Conservation (phyloP, 2,797 vertebrate species). For the Anniella stebbinsi region DNA sequence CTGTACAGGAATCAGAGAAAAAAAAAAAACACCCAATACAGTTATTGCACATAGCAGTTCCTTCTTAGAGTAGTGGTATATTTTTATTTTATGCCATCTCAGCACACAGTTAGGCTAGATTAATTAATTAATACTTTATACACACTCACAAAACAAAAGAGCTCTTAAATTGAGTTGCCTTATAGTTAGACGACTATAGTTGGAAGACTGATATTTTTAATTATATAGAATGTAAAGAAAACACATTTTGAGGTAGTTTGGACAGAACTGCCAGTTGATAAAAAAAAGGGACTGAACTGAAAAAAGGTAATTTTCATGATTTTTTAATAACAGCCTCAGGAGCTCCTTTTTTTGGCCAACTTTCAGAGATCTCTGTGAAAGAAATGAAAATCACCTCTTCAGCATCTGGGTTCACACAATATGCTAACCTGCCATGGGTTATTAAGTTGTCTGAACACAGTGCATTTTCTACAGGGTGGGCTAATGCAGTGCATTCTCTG, state of each 20-base stretch:
- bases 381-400: neutral
- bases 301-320: neutral
- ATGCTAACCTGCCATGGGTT: too few relatives aligned
- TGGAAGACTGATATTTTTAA: neutral
- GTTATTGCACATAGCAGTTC: slow-evolving; percentile 9
- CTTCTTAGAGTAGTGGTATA: neutral
- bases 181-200: neutral
- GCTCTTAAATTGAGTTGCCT: neutral
- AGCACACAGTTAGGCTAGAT: slow-evolving; percentile 10
- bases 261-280: neutral
- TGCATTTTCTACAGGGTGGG: too few relatives aligned
- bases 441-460: too few relatives aligned
- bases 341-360: neutral
- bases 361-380: neutral
- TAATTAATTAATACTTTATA: slow-evolving; percentile 11
- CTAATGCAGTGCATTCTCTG: too few relatives aligned
- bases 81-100: slow-evolving; percentile 21
- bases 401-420: too few relatives aligned
- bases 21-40: neutral
- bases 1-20: slow-evolving; percentile 31
- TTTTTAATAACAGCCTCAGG: neutral
- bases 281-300: neutral
- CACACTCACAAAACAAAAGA: neutral
- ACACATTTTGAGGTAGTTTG: neutral
- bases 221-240: neutral